phyloP scores from a whole-genome alignment of 2,113 vertebrate species.

The Pagrus major region DNA sequence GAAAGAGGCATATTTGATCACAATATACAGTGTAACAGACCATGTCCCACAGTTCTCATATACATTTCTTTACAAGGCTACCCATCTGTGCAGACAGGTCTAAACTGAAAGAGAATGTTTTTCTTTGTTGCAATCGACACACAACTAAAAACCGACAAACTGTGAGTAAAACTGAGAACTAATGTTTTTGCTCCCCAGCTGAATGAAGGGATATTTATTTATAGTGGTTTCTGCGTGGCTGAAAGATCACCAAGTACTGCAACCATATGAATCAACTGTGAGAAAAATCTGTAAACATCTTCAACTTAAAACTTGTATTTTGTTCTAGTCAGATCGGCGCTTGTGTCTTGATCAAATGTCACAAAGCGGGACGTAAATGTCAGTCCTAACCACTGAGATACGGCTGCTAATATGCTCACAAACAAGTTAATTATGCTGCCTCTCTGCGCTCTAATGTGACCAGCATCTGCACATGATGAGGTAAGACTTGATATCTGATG shows the following conservation, averaged over 20 bases:
- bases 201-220: slow-evolving; percentile 25
- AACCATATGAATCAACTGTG: not conserved
- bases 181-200: not conserved
- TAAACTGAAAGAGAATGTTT: slow-evolving; percentile 18
- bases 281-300: slow-evolving; percentile 20
- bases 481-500: slow-evolving; percentile 42
- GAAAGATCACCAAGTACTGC: not conserved
- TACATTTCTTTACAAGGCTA: slow-evolving; percentile 69
- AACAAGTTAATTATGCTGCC: slow-evolving; percentile 7
- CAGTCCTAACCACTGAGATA: slow-evolving; percentile 19
- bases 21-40: slow-evolving; percentile 87
- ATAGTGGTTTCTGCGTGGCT: slow-evolving; percentile 38
- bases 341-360: slow-evolving; percentile 17
- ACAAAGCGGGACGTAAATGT: slow-evolving; percentile 21
- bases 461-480: slow-evolving; percentile 30
- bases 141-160: slow-evolving; percentile 2
- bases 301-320: not conserved
- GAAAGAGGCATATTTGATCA: slow-evolving; percentile 83
- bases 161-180: not conserved
- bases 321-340: slow-evolving; percentile 1
- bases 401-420: slow-evolving; percentile 33
- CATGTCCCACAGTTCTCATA: slow-evolving; percentile 79
- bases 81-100: slow-evolving; percentile 31
- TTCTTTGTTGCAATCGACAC: not conserved
- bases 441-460: slow-evolving; percentile 42